Conservation (phyloP, 1,140 invertebrate genomes). For the Lanistes nyassanus region DNA sequence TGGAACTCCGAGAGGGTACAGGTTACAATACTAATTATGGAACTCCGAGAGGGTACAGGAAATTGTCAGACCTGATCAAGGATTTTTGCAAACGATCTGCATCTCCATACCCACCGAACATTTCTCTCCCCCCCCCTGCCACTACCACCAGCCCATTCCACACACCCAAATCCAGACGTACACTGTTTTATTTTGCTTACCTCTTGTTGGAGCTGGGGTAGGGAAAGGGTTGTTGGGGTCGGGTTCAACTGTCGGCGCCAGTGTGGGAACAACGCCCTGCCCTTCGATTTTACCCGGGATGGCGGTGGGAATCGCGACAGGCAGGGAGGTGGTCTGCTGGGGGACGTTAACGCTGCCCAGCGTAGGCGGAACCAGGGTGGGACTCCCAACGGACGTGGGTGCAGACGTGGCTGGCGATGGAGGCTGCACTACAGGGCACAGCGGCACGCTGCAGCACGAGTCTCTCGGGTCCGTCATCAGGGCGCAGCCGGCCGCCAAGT, state of each 20-base stretch:
- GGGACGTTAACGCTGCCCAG: conserved; percentile 3
- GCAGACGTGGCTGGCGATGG: conserved; percentile 36
- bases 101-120: no score
- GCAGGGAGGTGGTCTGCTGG: background rate
- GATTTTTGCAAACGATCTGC: no score
- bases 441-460: conserved; percentile 49
- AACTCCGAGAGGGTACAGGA: no score
- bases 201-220: conserved; percentile 25
- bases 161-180: no score
- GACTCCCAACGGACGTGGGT: background rate
- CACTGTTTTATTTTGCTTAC: no score
- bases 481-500: conserved; percentile 38
- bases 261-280: conserved; percentile 20
- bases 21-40: background rate
- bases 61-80: no score
- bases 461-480: conserved; percentile 49
- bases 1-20: background rate
- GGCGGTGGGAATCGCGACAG: conserved; percentile 40
- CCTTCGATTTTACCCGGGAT: conserved; percentile 43
- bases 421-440: conserved; percentile 34
- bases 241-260: background rate
- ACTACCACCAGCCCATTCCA: no score
- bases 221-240: conserved; percentile 21
- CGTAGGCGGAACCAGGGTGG: conserved; percentile 9
- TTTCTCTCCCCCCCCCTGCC: no score